Percentiles rank a stretch among this genome's conserved stretches.
Evolutionary conservation across 2,797 vertebrate species (phyloP).

Genomic region (Typhlichthys eigenmanni): DNA sequence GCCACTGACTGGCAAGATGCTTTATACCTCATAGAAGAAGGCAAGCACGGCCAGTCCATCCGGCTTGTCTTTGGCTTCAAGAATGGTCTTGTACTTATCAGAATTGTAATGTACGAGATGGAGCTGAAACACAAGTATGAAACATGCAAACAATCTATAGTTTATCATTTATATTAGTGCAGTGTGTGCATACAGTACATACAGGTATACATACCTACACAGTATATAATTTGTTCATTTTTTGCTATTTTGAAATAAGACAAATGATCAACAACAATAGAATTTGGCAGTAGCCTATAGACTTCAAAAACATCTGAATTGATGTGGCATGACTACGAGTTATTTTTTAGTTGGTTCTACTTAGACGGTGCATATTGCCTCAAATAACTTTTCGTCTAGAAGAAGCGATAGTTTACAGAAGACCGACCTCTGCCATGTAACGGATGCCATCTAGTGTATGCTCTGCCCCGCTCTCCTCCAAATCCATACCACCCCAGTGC

Average conservation of each 20-base stretch:
- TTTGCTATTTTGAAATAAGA: background rate
- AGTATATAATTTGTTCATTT: background rate
- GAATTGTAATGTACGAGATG: constrained; percentile 93
- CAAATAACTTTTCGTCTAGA: background rate
- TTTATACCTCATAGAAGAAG: constrained; percentile 83
- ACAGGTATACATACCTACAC: background rate
- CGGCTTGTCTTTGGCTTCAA: constrained; percentile 77
- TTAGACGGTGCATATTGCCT: no score
- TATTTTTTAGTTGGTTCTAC: no score
- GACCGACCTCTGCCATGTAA: constrained; percentile 84
- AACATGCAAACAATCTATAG: constrained; percentile 14
- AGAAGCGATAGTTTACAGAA: background rate
- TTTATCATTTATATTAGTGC: background rate
- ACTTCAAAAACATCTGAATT: no score
- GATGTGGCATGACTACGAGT: no score
- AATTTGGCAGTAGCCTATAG: no score
- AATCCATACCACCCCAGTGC: constrained; percentile 88
- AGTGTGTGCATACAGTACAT: no score
- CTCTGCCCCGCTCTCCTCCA: constrained; percentile 87
- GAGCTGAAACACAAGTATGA: constrained; percentile 75
- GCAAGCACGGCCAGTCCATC: constrained; percentile 89
- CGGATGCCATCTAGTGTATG: constrained; percentile 89
- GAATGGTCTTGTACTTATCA: constrained; percentile 82
- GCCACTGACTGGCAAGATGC: constrained; percentile 11
- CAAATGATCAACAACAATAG: no score